Base-by-base conservation (phyloP, 2,888 invertebrate genomes). In the Nymphalis c-album region DNA sequence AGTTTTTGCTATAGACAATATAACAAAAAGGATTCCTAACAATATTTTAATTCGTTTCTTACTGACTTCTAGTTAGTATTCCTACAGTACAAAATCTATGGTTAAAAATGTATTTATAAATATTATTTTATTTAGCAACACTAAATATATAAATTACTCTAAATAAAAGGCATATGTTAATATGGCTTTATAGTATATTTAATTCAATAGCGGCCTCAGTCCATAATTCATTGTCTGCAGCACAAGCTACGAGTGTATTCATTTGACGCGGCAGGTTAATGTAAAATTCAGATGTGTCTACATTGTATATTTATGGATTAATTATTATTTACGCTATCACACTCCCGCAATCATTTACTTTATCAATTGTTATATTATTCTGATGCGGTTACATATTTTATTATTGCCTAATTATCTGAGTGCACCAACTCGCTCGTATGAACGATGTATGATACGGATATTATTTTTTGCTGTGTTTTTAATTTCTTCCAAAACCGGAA, bases 241-340 rank as follows among this genome's bases (percentile, higher is more conserved):
- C 60, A 48, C 66, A 48, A 63, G 67, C 68, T 64, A 69, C 70
- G 62, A 63, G 67, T 69, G 69, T 74, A 72, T 75, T 70, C 71
- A 76, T 74, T 71, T 72, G 71, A 71, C 64, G 68, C 66, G 71
- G 64, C 68, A 67, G 70, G 70, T 69, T 75, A 72, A 75, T 78
- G 72, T 77, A 75, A 77, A 78, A 76, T 78, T 78, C 75, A 76
- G 74, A 73, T 69, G 71, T 70, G 65, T 74, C 63, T 60, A 72
- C 71, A 72, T 74, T 72, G 70, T 73, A 63, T 76, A 76, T 76
- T 75, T 76, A 76, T 76, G 74, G 72, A 76, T 77, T 72, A 74
- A 75, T 75, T 75, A 76, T 74, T 77, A 74, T 77, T 75, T 77
- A 75, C 75, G 72, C 71, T 76, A 74, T 75, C 72, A 72, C 69